Evolutionary conservation across 2,113 vertebrate genomes (phyloP), one percentile per base, ranked within the genome.

Genomic region (Entelurus aequoreus): DNA sequence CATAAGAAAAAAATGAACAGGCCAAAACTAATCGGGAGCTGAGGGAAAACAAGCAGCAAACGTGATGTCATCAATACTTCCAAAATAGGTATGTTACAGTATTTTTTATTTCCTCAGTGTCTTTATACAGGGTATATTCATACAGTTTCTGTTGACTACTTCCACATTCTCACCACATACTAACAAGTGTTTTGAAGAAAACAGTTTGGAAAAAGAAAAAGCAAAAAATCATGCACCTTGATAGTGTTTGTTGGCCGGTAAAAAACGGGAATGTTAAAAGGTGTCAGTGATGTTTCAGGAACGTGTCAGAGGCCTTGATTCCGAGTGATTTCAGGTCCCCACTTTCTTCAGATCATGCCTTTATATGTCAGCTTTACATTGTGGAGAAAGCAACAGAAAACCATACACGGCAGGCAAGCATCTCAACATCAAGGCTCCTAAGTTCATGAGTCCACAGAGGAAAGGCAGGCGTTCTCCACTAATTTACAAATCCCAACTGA

Each of bases 71-170:
- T 81, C 77, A 84, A 88, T 86, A 84, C 82, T 87, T 90, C 74
- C 83, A 90, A 91, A 90, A 88, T 87, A 89, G 79, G 87, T 90
- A 90, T 89, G 79, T 90, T 91, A 90, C 88, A 89, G 85, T 82
- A 78, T 86, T 88, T 88, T 57, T 86, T 76, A 76, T 88, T 87
- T 86, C 88, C 67, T 83, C 72, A 78, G 79, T 88, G 83, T 85
- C 77, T 90, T 86, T 90, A 77, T 89, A 89, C 87, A 90, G 88
- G 89, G 85, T 90, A 90, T 90, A 88, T 84, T 89, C 74, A 85
- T 88, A 90, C 88, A 87, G 85, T 89, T 87, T 88, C 86, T 65
- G 85, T 79, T 84, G 85, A 90, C 87, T 89, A 90, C 79, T 85
- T 88, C 88, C 86, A 89, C 89, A 90, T 90, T 90, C 90, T 89